Conservation (phyloP, 2,888 invertebrate genomes). For the Drosophila merina region DNA sequence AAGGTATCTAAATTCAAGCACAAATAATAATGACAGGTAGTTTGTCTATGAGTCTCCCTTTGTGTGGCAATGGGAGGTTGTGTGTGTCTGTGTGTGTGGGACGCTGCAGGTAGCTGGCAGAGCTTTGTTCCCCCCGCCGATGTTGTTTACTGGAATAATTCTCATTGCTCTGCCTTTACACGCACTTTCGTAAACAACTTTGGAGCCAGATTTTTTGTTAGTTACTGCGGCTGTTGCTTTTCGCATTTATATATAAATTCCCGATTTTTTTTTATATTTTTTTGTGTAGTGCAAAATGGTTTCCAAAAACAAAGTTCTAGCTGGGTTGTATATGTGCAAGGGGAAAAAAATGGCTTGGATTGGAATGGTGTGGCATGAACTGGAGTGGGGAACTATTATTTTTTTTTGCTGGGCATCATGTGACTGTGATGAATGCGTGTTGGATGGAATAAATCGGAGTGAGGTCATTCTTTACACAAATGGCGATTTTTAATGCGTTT, state of each 20-base stretch:
- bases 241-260: slow-evolving; percentile 22
- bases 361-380: slow-evolving; percentile 14
- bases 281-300: slow-evolving; percentile 67
- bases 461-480: slow-evolving; percentile 27
- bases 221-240: slow-evolving; percentile 9
- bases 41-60: slow-evolving; percentile 43
- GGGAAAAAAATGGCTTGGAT: slow-evolving; percentile 25
- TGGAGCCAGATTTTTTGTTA: slow-evolving; percentile 39
- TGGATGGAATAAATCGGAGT: slow-evolving; percentile 33
- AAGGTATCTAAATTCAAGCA: slow-evolving; percentile 51
- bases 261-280: slow-evolving; percentile 26
- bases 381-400: slow-evolving; percentile 22
- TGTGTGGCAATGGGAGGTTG: slow-evolving; percentile 7
- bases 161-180: slow-evolving; percentile 59
- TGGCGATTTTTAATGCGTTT: slow-evolving; percentile 26
- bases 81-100: slow-evolving; percentile 28
- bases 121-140: slow-evolving; percentile 37
- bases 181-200: slow-evolving; percentile 81
- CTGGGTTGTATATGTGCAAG: slow-evolving; percentile 13
- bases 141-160: slow-evolving; percentile 70
- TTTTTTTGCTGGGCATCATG: slow-evolving; percentile 52
- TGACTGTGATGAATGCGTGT: slow-evolving; percentile 66
- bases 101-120: slow-evolving; percentile 73
- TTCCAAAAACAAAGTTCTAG: slow-evolving; percentile 18
- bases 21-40: slow-evolving; percentile 78